Conservation (phyloP, 53 echinoderm and acorn worm species). For the Glandiceps talaboti region DNA sequence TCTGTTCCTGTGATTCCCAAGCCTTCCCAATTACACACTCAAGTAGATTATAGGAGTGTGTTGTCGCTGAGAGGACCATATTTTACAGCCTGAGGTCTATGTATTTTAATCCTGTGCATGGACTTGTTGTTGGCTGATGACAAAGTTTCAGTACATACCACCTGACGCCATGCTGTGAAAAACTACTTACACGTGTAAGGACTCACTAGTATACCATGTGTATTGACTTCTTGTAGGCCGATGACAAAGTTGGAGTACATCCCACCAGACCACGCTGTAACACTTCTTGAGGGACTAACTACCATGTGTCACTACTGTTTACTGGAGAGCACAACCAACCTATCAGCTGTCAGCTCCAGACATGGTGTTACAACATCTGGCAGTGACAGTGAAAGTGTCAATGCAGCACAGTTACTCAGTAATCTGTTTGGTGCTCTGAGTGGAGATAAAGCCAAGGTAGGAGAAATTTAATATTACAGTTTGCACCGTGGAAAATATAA, state of each 20-base stretch:
- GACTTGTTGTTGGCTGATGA: no score
- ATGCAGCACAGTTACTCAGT: constrained; percentile 53
- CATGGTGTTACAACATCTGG: constrained; percentile 34
- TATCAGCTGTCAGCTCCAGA: constrained; percentile 77
- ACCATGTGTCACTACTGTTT: constrained; percentile 96
- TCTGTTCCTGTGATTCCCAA: no score
- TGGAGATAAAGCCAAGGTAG: constrained; percentile 87
- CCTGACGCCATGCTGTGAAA: no score
- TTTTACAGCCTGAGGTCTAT: no score
- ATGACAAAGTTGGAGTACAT: constrained; percentile 41
- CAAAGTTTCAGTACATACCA: no score
- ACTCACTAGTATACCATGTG: no score
- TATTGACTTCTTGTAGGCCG: constrained; percentile 13
- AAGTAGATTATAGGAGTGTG: no score
- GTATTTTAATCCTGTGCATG: no score
- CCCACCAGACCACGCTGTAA: constrained; percentile 93
- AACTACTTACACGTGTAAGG: no score
- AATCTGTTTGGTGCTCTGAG: constrained; percentile 77
- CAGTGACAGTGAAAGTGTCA: constrained; percentile 42
- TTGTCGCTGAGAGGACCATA: no score
- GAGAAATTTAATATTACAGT: background rate
- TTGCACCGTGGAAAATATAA: no score
- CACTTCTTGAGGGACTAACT: constrained; percentile 94
- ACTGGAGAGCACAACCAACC: constrained; percentile 70
- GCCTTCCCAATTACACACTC: no score